phyloP scores from a whole-genome alignment of 1,140 invertebrate species.

The Cephus cinctus region DNA sequence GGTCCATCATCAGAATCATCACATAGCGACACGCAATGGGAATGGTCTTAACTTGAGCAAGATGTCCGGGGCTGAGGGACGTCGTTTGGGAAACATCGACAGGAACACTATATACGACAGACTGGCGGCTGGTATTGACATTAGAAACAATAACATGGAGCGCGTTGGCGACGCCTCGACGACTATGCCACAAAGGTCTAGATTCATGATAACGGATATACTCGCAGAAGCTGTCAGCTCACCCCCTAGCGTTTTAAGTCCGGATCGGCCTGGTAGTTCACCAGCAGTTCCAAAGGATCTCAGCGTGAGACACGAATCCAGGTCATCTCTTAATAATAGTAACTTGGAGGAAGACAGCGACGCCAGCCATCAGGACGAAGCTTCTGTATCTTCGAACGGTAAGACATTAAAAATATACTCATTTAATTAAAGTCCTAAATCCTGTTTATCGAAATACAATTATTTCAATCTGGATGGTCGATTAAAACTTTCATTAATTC shows the following conservation, averaged over 20 bases:
- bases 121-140: slow-evolving; percentile 12
- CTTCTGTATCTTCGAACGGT: slow-evolving; percentile 53
- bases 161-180: slow-evolving; percentile 46
- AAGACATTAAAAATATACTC: too few relatives aligned
- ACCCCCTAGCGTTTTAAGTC: slow-evolving; percentile 33
- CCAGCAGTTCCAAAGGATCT: slow-evolving; percentile 48
- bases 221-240: slow-evolving; percentile 60
- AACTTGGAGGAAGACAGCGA: slow-evolving; percentile 53
- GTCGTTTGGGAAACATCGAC: slow-evolving; percentile 39
- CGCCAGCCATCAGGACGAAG: slow-evolving; percentile 50
- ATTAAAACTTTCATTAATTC: too few relatives aligned
- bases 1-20: slow-evolving; percentile 54
- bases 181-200: slow-evolving; percentile 65
- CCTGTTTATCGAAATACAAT: too few relatives aligned
- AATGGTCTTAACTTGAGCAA: slow-evolving; percentile 48
- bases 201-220: slow-evolving; percentile 81
- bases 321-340: slow-evolving; percentile 40
- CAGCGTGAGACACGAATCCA: slow-evolving; percentile 45
- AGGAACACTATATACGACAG: slow-evolving; percentile 19
- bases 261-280: slow-evolving; percentile 49
- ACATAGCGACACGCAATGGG: slow-evolving; percentile 50
- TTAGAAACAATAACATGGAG: slow-evolving; percentile 17
- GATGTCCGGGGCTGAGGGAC: slow-evolving; percentile 45
- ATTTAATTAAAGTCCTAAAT: too few relatives aligned
- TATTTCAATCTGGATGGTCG: too few relatives aligned